These are phyloP conservation scores for Misgurnus mizolepis DNA, from an alignment of 2,113 vertebrate species.

Conservation along the genomic window DNA sequence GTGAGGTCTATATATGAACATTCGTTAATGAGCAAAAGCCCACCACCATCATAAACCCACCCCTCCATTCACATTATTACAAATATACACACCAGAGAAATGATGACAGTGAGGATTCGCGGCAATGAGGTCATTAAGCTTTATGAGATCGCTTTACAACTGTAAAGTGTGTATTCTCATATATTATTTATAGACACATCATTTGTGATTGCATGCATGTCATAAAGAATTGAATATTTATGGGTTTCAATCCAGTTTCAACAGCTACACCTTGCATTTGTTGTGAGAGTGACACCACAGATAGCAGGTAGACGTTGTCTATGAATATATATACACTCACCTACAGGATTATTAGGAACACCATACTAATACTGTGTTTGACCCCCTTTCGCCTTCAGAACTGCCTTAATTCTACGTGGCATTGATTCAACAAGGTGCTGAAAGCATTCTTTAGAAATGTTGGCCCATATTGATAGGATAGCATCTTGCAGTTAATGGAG, in stretches of 20 bases:
- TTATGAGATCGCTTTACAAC: constrained; percentile 15
- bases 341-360: too few relatives aligned
- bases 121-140: neutral
- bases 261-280: neutral
- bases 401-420: too few relatives aligned
- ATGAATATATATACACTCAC: too few relatives aligned
- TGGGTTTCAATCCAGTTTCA: neutral
- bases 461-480: too few relatives aligned
- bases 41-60: neutral
- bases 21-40: constrained; percentile 21
- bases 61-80: constrained; percentile 12
- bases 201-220: neutral
- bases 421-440: too few relatives aligned
- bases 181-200: neutral
- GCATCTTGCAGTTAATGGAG: too few relatives aligned
- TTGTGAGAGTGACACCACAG: too few relatives aligned
- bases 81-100: constrained; percentile 6
- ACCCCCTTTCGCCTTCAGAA: too few relatives aligned
- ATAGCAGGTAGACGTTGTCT: too few relatives aligned
- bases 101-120: neutral
- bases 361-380: too few relatives aligned
- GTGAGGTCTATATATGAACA: constrained; percentile 6
- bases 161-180: neutral
- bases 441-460: too few relatives aligned
- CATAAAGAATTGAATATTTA: neutral